Base-by-base conservation (phyloP, 2,888 invertebrate genomes). In the Koerneria pararmatus region DNA sequence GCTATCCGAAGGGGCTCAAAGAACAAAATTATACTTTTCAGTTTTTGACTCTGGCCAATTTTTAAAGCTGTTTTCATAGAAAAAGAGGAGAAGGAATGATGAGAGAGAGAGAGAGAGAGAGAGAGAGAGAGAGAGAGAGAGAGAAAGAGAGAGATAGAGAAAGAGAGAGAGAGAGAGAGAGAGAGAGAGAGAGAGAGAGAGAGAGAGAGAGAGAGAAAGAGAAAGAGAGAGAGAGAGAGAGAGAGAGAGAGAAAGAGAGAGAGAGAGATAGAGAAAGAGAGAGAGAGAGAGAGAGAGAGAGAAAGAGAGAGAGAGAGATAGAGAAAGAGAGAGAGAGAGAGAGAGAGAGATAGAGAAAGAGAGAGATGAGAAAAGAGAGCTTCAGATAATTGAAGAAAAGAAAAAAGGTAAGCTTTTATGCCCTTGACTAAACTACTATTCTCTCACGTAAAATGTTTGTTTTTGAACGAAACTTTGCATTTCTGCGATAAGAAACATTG, bases 221-320 rank as follows among this genome's bases (percentile, higher is more conserved):
- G 46, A 15, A 15, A 19, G 46, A 19, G 37, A 32, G 59, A 59
- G n/a, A 29, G 34, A 59, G 29, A 59, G 59, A 59, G 37, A n/a
- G 29, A 15, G 41, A 29, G 32, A 19, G 37, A 27, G 11, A 29
- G 59, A 59, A 29, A 59, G 59, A 41, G 24, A 1, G 1, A 15
- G 46, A 46, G 46, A 19, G 46, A 46, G 46, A 15, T 46, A 46
- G n/a, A 19, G n/a, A 19, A 15, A 19, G n/a, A 46, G 46, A 46
- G n/a, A 46, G 11, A 19, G n/a, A 46, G 11, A 46, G 46, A 15
- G 11, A 19, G 46, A 15, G n/a, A 15, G 46, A 19, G 46, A 19
- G 46, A 46, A 46, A 19, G 59, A 59, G 37, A 35, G 59, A 59
- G 3, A 35, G 46, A 15, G 41, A 1, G 37, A 59, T 37, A 29